phyloP scores from a whole-genome alignment of 2,113 vertebrate species.

The Pleuronectes platessa region DNA sequence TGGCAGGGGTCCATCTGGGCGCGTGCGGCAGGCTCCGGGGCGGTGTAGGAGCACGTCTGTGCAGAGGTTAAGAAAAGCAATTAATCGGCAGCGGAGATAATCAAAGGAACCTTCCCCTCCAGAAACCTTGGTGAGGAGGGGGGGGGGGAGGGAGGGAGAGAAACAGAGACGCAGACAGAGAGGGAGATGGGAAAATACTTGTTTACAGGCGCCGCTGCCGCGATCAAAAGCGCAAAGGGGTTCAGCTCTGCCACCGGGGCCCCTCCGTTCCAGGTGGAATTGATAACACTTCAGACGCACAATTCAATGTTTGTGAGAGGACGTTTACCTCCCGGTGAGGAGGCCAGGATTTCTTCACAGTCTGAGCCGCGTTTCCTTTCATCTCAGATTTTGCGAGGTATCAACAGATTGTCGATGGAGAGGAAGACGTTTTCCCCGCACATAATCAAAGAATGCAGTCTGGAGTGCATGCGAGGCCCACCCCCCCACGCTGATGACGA shows the following conservation, averaged over 20 bases:
- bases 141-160: slow-evolving; percentile 10
- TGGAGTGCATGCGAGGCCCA: slow-evolving; percentile 24
- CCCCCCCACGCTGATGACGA: background rate
- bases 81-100: slow-evolving; percentile 80
- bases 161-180: slow-evolving; percentile 46
- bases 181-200: slow-evolving; percentile 69
- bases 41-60: slow-evolving; percentile 70
- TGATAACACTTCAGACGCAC: slow-evolving; percentile 77
- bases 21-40: slow-evolving; percentile 67
- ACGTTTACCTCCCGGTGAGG: slow-evolving; percentile 74
- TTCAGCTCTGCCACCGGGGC: slow-evolving; percentile 65
- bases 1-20: slow-evolving; percentile 70
- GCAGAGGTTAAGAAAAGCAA: slow-evolving; percentile 82
- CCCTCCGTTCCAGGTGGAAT: slow-evolving; percentile 71
- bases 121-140: slow-evolving; percentile 67
- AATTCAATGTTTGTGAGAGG: slow-evolving; percentile 74
- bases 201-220: slow-evolving; percentile 70
- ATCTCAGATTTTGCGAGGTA: slow-evolving; percentile 74
- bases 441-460: slow-evolving; percentile 64
- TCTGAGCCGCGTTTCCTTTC: slow-evolving; percentile 72
- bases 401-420: slow-evolving; percentile 74
- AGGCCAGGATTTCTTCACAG: slow-evolving; percentile 67
- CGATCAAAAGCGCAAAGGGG: slow-evolving; percentile 70
- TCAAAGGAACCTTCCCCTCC: slow-evolving; percentile 80
- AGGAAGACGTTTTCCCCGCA: slow-evolving; percentile 68